Base-by-base conservation (phyloP, 2,888 invertebrate genomes). In the Heliconius aoede region DNA sequence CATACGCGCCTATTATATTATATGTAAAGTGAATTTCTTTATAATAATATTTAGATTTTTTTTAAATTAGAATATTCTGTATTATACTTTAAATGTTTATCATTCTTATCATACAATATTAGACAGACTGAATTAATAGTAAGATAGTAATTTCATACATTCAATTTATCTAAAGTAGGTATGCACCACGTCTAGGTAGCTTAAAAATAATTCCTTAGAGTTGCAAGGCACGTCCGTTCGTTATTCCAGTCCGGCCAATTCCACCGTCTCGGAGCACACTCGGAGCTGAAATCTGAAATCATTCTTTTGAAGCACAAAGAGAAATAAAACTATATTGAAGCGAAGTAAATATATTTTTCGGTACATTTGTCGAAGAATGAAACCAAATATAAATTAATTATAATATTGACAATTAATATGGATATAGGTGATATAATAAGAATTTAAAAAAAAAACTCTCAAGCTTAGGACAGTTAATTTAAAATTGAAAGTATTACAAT, bases 241-340 rank as follows among this genome's bases (percentile, higher is more conserved):
- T 92, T 91, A 92, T 90, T 90, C 88, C 87, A 86, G 91, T 87
- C 88, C 87, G 85, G 85, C 87, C 90, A 88, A 90, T 91, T 89
- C 86, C 85, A 82, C 81, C 88, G 89, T 88, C 88, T 85, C n/a
- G n/a, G n/a, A n/a, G n/a, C n/a, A 82, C 83, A 85, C 84, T 82
- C 85, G 83, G 86, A 84, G 84, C 80, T 85, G 83, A 87, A 88
- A 89, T 87, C 86, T 85, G 85, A 88, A 89, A 89, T 87, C 86
- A 83, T 86, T 82, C 80, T 76, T 78, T 80, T 82, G 74, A 78
- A 79, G 76, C 80, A 82, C 81, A 84, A 84, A 82, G 81, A 80
- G 77, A 83, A 85, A 85, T 85, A 84, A 85, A 85, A 83, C 77
- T 82, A 76, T 76, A 73, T 81, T 78, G 67, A 60, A 78, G 74